Conservation (phyloP, 2,888 invertebrate genomes). For the Lathronympha strigana region DNA sequence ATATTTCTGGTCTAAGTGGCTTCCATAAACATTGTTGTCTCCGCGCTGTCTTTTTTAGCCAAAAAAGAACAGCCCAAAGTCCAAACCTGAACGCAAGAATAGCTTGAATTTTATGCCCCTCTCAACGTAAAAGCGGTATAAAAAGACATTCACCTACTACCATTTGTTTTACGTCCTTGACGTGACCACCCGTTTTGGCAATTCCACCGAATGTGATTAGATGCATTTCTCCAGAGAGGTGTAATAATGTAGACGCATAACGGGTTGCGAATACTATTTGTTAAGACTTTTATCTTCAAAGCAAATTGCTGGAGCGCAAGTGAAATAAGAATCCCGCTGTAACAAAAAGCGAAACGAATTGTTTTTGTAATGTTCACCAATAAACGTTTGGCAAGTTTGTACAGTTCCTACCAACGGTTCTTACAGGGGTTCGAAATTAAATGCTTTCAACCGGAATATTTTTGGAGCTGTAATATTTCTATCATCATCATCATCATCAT, state of each 20-base stretch:
- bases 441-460: neutral
- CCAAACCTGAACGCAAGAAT: too few species aligned
- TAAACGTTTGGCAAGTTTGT: slow-evolving; percentile 14
- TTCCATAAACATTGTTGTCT: too few species aligned
- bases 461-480: neutral
- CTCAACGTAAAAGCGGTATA: neutral
- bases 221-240: slow-evolving; percentile 23
- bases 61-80: too few species aligned
- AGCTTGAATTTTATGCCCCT: too few species aligned
- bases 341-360: slow-evolving; percentile 11
- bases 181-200: slow-evolving; percentile 19
- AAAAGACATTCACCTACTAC: neutral
- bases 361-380: slow-evolving; percentile 11
- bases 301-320: slow-evolving; percentile 14
- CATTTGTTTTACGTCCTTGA: neutral
- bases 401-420: neutral
- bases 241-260: slow-evolving; percentile 28
- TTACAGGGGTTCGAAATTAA: neutral
- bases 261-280: slow-evolving; percentile 24
- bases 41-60: too few species aligned
- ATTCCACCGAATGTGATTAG: slow-evolving; percentile 31
- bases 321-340: slow-evolving; percentile 6
- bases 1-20: too few species aligned
- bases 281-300: slow-evolving; percentile 11
- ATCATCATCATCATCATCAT: too few species aligned